Conservation (phyloP, 2,888 invertebrate species). For the Dascillus cervinus region DNA sequence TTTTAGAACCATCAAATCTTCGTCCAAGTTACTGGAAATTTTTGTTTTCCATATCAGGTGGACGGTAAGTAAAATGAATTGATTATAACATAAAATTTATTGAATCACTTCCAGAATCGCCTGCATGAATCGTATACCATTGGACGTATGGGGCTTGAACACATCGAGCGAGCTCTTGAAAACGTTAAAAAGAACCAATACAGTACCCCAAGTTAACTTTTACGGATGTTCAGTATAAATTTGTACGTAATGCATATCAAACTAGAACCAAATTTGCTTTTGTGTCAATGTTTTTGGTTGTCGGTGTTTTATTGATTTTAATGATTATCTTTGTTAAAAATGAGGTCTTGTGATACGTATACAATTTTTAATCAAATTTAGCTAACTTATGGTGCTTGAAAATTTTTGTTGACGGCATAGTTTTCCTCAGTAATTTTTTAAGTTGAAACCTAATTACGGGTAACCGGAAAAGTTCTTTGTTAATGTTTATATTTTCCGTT, state of each 20-base stretch:
- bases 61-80: conserved; percentile 47
- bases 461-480: no score
- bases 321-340: no score
- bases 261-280: background rate
- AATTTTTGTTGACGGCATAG: no score
- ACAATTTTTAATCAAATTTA: no score
- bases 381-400: no score
- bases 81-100: no score
- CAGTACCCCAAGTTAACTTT: conserved; percentile 26
- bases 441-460: no score
- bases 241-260: no score
- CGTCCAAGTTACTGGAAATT: conserved; percentile 80
- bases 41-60: conserved; percentile 64
- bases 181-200: conserved; percentile 42
- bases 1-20: conserved; percentile 70
- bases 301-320: no score
- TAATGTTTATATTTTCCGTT: no score
- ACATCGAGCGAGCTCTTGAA: conserved; percentile 45
- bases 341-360: no score
- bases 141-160: conserved; percentile 55
- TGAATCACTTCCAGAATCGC: conserved; percentile 50
- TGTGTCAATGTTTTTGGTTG: background rate
- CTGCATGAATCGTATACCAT: conserved; percentile 49
- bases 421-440: no score
- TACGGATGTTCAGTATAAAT: conserved; percentile 8